Conservation (phyloP, 2,797 vertebrate species). For the Tragelaphus oryx region DNA sequence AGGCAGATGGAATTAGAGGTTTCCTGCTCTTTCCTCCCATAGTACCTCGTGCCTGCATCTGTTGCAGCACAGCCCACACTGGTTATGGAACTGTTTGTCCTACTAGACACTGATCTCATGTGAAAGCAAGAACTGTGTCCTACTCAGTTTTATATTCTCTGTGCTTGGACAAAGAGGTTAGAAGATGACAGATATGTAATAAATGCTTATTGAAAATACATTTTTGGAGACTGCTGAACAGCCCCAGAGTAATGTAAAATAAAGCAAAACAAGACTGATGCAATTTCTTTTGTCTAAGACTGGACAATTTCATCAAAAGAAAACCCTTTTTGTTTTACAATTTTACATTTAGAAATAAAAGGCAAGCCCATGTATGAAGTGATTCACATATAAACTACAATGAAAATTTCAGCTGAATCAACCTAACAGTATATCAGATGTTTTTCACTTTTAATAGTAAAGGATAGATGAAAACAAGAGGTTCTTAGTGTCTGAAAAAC, state of each 20-base stretch:
- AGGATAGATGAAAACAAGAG: background rate
- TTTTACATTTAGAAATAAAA: conserved; percentile 37
- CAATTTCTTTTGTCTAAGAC: background rate
- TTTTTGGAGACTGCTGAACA: background rate
- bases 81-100: background rate
- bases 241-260: background rate
- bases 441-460: conserved; percentile 40
- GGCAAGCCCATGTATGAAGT: background rate
- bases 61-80: background rate
- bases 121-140: background rate
- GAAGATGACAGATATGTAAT: background rate
- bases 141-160: conserved; percentile 21
- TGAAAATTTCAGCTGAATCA: conserved; percentile 37
- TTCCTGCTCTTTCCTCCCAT: background rate
- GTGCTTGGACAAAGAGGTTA: background rate
- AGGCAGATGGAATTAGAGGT: background rate
- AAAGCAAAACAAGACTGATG: background rate
- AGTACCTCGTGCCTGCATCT: background rate
- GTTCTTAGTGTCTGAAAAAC: conserved; percentile 3
- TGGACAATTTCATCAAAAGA: background rate
- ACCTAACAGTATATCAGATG: background rate
- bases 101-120: background rate
- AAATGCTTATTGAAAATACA: conserved; percentile 23
- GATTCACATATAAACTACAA: conserved; percentile 11
- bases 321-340: conserved; percentile 7